Conservation (phyloP, 1,140 invertebrate genomes). For the Condylostylus longicornis region DNA sequence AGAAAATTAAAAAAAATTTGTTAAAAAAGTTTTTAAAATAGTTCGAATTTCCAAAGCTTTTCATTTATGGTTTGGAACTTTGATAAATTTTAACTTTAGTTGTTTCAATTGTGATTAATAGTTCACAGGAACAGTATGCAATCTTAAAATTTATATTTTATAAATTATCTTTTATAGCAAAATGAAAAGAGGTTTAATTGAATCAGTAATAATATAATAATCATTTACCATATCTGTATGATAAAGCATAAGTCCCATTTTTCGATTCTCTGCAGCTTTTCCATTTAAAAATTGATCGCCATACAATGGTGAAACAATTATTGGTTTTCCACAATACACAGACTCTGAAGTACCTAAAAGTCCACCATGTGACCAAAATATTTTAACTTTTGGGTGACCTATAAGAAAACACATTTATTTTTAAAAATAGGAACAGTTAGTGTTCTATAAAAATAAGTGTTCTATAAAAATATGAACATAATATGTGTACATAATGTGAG, state of each 20-base stretch:
- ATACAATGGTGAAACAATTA: constrained; percentile 54
- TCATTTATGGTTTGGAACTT: too few species aligned
- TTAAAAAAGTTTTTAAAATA: too few species aligned
- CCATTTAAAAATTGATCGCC: constrained; percentile 51
- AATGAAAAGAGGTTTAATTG: not conserved
- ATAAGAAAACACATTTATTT: not conserved
- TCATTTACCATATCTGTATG: constrained; percentile 34
- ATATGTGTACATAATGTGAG: too few species aligned
- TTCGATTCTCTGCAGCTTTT: constrained; percentile 39
- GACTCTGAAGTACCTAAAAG: constrained; percentile 57
- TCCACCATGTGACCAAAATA: constrained; percentile 60
- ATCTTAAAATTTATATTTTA: not conserved
- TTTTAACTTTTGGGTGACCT: constrained; percentile 47
- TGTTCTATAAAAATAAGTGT: too few species aligned
- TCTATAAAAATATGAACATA: too few species aligned
- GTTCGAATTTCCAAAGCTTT: too few species aligned
- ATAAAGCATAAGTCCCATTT: constrained; percentile 39
- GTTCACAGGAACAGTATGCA: not conserved
- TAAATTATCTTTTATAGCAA: not conserved
- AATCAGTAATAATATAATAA: constrained; percentile 35
- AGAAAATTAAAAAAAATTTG: not conserved
- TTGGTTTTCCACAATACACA: constrained; percentile 54
- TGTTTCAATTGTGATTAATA: too few species aligned
- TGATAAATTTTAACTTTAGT: too few species aligned
- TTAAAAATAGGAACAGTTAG: not conserved